Conservation (phyloP, 64 coral and sea anemone species). For the Montipora sp. region DNA sequence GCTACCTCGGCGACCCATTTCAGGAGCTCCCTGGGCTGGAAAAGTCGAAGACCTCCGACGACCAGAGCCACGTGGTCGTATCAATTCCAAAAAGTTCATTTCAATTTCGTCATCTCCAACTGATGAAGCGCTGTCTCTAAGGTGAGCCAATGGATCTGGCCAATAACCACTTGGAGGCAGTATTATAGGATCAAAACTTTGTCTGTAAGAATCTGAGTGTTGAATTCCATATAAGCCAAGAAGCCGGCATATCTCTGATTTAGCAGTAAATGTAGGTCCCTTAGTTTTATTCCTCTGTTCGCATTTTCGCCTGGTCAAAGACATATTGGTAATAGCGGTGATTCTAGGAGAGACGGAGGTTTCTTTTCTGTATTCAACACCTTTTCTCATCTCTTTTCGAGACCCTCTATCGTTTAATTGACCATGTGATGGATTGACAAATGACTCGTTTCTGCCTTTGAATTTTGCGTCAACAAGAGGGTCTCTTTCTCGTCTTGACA, state of each 20-base stretch:
- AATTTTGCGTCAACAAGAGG: background rate
- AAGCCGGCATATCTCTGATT: conserved; percentile 62
- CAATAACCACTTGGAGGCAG: conserved; percentile 84
- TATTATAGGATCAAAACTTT: conserved; percentile 64
- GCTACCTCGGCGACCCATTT: conserved; percentile 38
- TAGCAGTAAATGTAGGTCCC: background rate
- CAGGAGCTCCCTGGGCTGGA: conserved; percentile 8
- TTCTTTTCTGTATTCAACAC: background rate
- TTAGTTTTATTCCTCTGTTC: conserved; percentile 6
- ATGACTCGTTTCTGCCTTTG: background rate
- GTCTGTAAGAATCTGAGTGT: conserved; percentile 68
- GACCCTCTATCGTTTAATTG: background rate
- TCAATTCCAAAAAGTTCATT: conserved; percentile 9
- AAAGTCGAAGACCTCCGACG: conserved; percentile 48
- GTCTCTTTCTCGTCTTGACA: background rate
- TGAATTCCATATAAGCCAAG: conserved; percentile 78
- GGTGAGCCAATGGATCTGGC: conserved; percentile 36
- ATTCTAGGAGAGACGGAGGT: background rate
- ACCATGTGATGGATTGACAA: background rate
- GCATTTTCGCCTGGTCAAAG: conserved; percentile 27
- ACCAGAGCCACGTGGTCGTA: conserved; percentile 34
- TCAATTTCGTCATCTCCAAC: conserved; percentile 8
- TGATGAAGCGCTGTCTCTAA: conserved; percentile 1
- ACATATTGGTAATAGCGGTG: background rate
- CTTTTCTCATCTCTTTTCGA: background rate